Evolutionary conservation across 2,113 vertebrate genomes (phyloP), one percentile per base, ranked within the genome.

Genomic region (Plotosus lineatus): DNA sequence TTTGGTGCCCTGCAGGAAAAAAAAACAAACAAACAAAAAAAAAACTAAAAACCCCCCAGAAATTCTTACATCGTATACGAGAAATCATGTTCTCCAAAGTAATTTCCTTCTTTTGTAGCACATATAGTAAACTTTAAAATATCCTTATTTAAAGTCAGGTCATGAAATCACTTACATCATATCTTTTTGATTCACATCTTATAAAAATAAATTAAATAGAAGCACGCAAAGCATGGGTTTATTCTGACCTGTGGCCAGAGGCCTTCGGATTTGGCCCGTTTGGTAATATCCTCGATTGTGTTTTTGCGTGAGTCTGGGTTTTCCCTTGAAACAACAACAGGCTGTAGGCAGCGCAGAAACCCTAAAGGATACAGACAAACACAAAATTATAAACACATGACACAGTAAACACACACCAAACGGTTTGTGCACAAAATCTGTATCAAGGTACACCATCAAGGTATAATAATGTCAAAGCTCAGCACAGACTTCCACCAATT

Each of bases 221-320:
- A 26, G 1, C 11, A 74, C 12, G 26, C 28, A 21, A 26, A 1
- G 36, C 11, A 63, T 33, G n/a, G 33, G 15, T 14, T 12, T 11
- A 7, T 38, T 60, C 89, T 75, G 51, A 99, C 98, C 97, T 99
- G 98, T 31, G 97, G 97, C 98, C 98, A 99, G 77, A 85, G 89
- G 53, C 96, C 97, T 84, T 78, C 87, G 9, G 98, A 98, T 19
- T 92, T 91, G 17, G 96, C 95, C 80, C 98, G 87, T 31, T 83
- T 93, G 2, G 92, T 94, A 75, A 99, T 99, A 90, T 96, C 96
- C 1, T 92, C 87, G 33, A 98, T 95, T 0, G 97, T 99, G 68
- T 95, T 97, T 89, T 93, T 98, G 60, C 97, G 92, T 3, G 98
- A 99, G 82, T 99, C 94, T 0, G 97, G 96, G 82, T 99, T 96